phyloP scores from a whole-genome alignment of 2,797 vertebrate genomes.

The Intellagama lesueurii region DNA sequence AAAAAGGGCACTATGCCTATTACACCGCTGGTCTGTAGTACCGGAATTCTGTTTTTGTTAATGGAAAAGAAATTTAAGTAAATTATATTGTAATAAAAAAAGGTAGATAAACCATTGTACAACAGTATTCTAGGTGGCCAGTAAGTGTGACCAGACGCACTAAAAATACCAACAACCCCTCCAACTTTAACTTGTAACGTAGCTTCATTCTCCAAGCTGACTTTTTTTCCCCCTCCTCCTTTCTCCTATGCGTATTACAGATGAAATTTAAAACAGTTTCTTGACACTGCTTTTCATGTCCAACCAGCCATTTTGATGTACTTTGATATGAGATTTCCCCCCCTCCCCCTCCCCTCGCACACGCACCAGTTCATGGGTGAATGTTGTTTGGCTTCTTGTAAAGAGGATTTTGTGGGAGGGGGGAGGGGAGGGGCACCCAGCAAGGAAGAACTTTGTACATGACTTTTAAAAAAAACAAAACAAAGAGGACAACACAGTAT shows the following conservation, averaged over 20 bases:
- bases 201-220: slow-evolving; percentile 86
- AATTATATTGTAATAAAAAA: slow-evolving; percentile 99
- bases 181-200: slow-evolving; percentile 91
- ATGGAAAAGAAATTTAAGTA: slow-evolving; percentile 94
- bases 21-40: slow-evolving; percentile 88
- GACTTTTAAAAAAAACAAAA: slow-evolving; percentile 82
- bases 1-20: slow-evolving; percentile 82
- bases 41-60: slow-evolving; percentile 92
- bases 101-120: slow-evolving; percentile 93
- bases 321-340: slow-evolving; percentile 74
- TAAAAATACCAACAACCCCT: slow-evolving; percentile 80
- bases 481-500: slow-evolving; percentile 89
- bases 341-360: slow-evolving; percentile 50
- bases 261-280: slow-evolving; percentile 83
- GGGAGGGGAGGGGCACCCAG: slow-evolving; percentile 69
- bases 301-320: slow-evolving; percentile 80
- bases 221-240: slow-evolving; percentile 81
- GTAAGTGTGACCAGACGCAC: slow-evolving; percentile 86
- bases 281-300: slow-evolving; percentile 91
- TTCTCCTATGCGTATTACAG: slow-evolving; percentile 84
- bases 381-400: slow-evolving; percentile 86
- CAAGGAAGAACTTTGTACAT: slow-evolving; percentile 85
- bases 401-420: slow-evolving; percentile 77
- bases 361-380: slow-evolving; percentile 75
- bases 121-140: slow-evolving; percentile 97